Percentiles rank a stretch among this genome's conserved stretches.
These are phyloP conservation scores for Pangasius mekongensis DNA, from an alignment of 2,797 vertebrate species.

Conservation along the genomic window DNA sequence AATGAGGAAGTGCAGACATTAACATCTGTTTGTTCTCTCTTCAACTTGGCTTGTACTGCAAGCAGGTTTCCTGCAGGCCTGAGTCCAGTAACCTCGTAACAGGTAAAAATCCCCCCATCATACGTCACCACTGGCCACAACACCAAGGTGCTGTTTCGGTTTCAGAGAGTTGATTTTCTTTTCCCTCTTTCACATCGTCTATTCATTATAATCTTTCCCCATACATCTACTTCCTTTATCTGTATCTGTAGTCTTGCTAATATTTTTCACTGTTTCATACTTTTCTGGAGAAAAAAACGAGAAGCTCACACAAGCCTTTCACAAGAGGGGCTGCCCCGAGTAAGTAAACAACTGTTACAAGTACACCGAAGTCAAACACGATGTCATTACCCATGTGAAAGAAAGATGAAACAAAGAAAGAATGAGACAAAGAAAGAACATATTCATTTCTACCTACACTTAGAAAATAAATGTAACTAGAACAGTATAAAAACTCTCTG, in stretches of 20 bases:
- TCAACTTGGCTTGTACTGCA: not conserved
- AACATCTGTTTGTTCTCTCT: not conserved
- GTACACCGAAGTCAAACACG: not conserved
- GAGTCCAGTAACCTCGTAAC: rapidly evolving
- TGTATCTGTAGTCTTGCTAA: not conserved
- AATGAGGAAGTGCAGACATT: not conserved
- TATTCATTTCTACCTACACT: not conserved
- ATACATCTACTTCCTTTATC: too few species aligned
- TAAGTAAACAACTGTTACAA: not conserved
- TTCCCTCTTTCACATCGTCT: not conserved
- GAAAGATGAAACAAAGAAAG: not conserved
- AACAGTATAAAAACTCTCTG: not conserved
- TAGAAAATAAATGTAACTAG: not conserved
- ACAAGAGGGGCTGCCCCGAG: not conserved
- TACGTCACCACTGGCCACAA: not conserved
- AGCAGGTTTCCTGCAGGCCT: not conserved
- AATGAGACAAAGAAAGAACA: not conserved
- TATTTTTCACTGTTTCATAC: not conserved
- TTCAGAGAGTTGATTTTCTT: not conserved
- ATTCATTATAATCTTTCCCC: too few species aligned
- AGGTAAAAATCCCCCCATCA: not conserved
- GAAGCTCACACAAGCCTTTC: not conserved
- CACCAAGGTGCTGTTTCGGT: not conserved
- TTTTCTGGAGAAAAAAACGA: not conserved
- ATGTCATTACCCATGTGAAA: not conserved